Base-by-base conservation (phyloP, 2,113 vertebrate genomes). In the Lophochroa leadbeateri region DNA sequence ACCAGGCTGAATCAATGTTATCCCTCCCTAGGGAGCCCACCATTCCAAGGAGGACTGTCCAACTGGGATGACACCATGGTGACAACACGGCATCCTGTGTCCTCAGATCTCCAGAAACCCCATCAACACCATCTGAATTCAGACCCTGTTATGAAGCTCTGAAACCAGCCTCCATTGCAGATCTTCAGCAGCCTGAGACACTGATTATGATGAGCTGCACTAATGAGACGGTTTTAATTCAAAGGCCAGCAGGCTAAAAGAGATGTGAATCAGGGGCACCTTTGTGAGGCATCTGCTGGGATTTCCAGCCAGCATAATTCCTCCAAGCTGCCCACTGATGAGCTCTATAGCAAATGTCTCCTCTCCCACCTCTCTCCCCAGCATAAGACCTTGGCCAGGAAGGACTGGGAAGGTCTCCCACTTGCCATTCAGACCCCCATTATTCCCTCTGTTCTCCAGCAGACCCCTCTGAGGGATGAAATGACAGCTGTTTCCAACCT, bases 211-310 rank as follows among this genome's bases (percentile, higher is more conserved):
- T 6, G 47, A 94, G 92, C 53, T 70, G 31, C 1, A 7, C 82
- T 94, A 96, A 97, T 95, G 90, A 95, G 74, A 79, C 47, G 68
- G 74, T 72, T 92, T 86, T 85, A 89, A 96, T 89, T 92, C 86
- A 87, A 89, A 95, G 95, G 94, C 86, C 86, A 92, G 78, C 86
- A 94, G 67, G 90, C 90, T 92, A 65, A 90, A 44, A 94, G 91
- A 86, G 78, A 94, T 89, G 87, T 57, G 91, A 91, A 74, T 88
- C 81, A 37, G 71, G 91, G 82, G 84, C 95, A 92, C 52, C 65
- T 94, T 88, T 86, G 88, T 44, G 72, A 94, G 63, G 81, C 86
- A 86, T 68, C 81, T 86, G 71, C 68, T 92, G 94, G 88, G 91
- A 95, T 81, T 90, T 80, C 77, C 55, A 86, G 82, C 35, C 29